Conservation (phyloP, 2,797 vertebrate species). For the Onychomys torridus region DNA sequence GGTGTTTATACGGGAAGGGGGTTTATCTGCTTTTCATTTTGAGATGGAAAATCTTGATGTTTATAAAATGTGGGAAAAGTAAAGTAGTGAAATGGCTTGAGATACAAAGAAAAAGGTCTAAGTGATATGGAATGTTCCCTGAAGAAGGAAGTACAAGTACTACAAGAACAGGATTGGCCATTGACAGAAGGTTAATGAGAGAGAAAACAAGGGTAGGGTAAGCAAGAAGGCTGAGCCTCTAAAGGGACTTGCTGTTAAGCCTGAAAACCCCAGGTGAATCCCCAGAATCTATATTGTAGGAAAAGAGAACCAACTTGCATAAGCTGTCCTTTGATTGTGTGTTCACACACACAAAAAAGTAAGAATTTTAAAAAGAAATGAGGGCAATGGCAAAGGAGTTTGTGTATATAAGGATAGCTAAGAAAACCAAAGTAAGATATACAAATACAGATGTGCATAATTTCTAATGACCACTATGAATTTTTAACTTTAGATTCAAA, state of each 20-base stretch:
- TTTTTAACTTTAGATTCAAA: constrained; percentile 35
- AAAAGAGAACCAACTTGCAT: not conserved
- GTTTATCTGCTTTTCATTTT: constrained; percentile 8
- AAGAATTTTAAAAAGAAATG: not conserved
- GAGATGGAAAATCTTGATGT: not conserved
- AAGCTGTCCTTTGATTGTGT: not conserved
- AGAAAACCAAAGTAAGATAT: constrained; percentile 7
- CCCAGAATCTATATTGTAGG: not conserved
- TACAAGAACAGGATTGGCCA: not conserved
- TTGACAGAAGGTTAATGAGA: not conserved
- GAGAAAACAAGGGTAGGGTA: not conserved
- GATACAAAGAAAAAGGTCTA: not conserved
- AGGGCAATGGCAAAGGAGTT: not conserved
- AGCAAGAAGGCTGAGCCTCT: not conserved
- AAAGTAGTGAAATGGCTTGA: constrained; percentile 8
- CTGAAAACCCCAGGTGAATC: not conserved
- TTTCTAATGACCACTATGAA: constrained; percentile 10
- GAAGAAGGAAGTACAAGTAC: constrained; percentile 25
- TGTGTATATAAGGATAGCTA: not conserved
- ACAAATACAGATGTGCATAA: not conserved
- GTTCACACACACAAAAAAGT: not conserved
- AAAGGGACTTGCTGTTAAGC: not conserved
- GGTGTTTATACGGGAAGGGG: not conserved
- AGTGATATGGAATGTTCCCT: not conserved
- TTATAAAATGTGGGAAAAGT: constrained; percentile 23